Conservation (phyloP, 2,888 invertebrate species). For the Drosophila histrio region DNA sequence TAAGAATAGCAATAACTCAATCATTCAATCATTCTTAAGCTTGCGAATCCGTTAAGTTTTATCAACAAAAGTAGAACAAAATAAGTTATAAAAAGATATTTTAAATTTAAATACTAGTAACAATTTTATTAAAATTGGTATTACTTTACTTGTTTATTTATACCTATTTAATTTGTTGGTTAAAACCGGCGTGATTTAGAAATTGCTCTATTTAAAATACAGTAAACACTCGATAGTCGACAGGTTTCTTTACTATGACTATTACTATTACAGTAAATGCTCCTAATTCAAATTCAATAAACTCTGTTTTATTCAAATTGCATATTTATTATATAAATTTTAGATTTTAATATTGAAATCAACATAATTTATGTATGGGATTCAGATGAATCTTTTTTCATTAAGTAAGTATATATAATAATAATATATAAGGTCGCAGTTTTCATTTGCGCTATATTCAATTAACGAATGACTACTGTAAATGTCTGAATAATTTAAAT, state of each 20-base stretch:
- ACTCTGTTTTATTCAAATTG: background rate
- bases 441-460: background rate
- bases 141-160: background rate
- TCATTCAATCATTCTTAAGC: slow-evolving; percentile 1
- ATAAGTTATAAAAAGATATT: background rate
- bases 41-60: background rate
- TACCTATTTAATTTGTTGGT: background rate
- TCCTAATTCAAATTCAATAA: background rate
- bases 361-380: background rate
- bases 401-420: background rate
- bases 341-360: background rate
- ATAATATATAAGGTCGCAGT: slow-evolving; percentile 8
- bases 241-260: too few species aligned
- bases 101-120: background rate
- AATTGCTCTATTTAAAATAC: background rate
- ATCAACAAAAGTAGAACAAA: background rate
- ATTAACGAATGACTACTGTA: slow-evolving; percentile 5
- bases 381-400: too few species aligned
- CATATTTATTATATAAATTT: background rate
- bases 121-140: background rate
- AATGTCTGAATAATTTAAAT: background rate
- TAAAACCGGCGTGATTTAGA: background rate
- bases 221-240: too few species aligned
- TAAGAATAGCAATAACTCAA: background rate
- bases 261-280: too few species aligned